These are phyloP conservation scores for Heliconius himera DNA, from an alignment of 1,140 invertebrate species.

Conservation along the genomic window DNA sequence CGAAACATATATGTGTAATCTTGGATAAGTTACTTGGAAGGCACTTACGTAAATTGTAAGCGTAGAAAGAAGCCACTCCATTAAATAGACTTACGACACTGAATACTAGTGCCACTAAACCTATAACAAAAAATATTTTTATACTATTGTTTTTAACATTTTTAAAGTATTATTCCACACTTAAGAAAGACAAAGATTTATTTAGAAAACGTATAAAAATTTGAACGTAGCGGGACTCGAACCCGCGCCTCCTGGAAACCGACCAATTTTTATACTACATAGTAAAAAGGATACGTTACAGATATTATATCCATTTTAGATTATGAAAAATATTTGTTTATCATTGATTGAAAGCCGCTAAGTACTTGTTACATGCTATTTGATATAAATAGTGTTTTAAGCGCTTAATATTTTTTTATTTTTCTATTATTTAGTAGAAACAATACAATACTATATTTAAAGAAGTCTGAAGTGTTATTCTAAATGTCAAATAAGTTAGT, in stretches of 20 bases:
- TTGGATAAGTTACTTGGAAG: slow-evolving; percentile 56
- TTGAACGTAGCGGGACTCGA: too few relatives aligned
- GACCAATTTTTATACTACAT: background rate
- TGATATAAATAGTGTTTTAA: too few relatives aligned
- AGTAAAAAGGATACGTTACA: background rate
- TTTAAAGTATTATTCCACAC: too few relatives aligned
- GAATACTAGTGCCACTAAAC: slow-evolving; percentile 51
- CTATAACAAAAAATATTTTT: slow-evolving; percentile 35
- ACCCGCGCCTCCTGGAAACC: too few relatives aligned
- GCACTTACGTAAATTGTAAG: slow-evolving; percentile 48
- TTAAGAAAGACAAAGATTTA: too few relatives aligned
- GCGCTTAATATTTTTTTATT: background rate
- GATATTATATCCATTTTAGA: background rate
- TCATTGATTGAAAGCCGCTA: too few relatives aligned
- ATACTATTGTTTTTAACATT: too few relatives aligned
- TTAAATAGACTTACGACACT: slow-evolving; percentile 46
- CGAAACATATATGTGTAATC: slow-evolving; percentile 60
- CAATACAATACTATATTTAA: too few relatives aligned
- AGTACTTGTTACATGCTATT: too few relatives aligned
- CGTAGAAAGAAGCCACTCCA: slow-evolving; percentile 55
- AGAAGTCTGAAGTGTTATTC: too few relatives aligned
- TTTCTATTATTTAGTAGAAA: background rate
- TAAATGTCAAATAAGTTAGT: too few relatives aligned
- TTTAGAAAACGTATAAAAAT: too few relatives aligned
- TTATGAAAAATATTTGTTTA: background rate